Percentiles rank a stretch among this genome's conserved stretches.
These are phyloP conservation scores for Stegastes partitus DNA, from an alignment of 2,113 vertebrate genomes.

Conservation along the genomic window DNA sequence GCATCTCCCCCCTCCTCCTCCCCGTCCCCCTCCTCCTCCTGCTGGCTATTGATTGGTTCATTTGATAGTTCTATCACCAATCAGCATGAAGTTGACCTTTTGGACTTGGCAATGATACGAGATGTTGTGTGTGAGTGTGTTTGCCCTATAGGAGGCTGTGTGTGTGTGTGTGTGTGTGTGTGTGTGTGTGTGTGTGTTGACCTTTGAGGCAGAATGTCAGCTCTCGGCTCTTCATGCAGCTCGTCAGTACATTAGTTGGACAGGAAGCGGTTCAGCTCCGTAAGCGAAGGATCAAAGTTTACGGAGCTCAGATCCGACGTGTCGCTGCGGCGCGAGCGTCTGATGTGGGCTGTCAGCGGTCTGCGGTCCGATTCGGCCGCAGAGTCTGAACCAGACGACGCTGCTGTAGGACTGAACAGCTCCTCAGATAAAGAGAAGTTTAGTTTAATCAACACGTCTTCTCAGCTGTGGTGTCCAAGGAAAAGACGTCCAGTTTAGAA, in stretches of 20 bases:
- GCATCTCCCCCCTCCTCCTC: conserved; percentile 71
- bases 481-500: no score
- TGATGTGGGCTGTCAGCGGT: no score
- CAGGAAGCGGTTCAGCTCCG: conserved; percentile 54
- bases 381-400: no score
- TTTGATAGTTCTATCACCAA: conserved; percentile 99
- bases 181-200: conserved; percentile 54
- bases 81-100: conserved; percentile 99
- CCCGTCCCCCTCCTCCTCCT: conserved; percentile 88
- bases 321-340: no score
- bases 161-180: conserved; percentile 34
- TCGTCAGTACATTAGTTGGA: conserved; percentile 86
- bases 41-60: conserved; percentile 96
- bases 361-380: no score
- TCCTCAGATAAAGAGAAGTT: no score
- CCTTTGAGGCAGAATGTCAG: conserved; percentile 91
- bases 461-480: no score
- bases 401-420: no score
- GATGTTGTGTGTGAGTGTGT: conserved; percentile 76
- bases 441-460: no score
- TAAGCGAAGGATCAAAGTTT: conserved; percentile 56
- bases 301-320: background rate
- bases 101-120: conserved; percentile 94
- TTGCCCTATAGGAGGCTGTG: conserved; percentile 6
- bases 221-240: conserved; percentile 91